These are phyloP conservation scores for Cebus imitator DNA, from an alignment of 2,113 vertebrate species.

Conservation along the genomic window DNA sequence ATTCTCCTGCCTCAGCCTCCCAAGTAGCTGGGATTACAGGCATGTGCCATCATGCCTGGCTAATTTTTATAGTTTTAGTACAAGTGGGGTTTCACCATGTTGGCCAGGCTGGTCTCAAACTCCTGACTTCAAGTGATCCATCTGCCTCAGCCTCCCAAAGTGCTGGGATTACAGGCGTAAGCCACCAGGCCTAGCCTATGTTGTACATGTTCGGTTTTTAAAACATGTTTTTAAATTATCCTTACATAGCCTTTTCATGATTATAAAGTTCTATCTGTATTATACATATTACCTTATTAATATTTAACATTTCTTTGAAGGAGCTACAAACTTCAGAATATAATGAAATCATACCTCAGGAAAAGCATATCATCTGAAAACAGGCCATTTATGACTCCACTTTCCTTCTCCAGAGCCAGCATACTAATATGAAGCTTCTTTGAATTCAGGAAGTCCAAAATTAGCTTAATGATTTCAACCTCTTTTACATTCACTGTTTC, in stretches of 20 bases:
- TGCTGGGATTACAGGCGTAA: no score
- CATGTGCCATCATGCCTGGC: no score
- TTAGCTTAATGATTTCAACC: constrained; percentile 96
- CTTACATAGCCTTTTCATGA: constrained; percentile 4
- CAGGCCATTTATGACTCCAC: constrained; percentile 97
- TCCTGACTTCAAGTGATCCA: no score
- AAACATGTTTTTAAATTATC: neutral
- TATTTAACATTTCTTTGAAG: constrained; percentile 24
- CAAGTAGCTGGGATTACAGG: no score
- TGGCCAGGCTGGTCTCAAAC: no score
- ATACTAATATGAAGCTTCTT: constrained; percentile 98
- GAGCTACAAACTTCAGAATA: constrained; percentile 13
- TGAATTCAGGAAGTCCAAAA: constrained; percentile 97
- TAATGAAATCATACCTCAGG: constrained; percentile 88
- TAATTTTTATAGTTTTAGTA: no score
- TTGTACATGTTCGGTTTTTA: no score
- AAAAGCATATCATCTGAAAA: constrained; percentile 99
- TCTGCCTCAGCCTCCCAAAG: no score
- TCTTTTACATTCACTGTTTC: constrained; percentile 98
- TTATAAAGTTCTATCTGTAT: neutral
- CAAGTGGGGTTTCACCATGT: no score
- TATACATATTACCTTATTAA: constrained; percentile 14
- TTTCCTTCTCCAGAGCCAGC: constrained; percentile 98
- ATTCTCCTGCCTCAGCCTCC: no score
- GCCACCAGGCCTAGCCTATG: no score